Percentiles rank a stretch among this genome's conserved stretches.
Conservation (phyloP, 1,140 invertebrate species). For the Pseudomyrmex cubaensis region DNA sequence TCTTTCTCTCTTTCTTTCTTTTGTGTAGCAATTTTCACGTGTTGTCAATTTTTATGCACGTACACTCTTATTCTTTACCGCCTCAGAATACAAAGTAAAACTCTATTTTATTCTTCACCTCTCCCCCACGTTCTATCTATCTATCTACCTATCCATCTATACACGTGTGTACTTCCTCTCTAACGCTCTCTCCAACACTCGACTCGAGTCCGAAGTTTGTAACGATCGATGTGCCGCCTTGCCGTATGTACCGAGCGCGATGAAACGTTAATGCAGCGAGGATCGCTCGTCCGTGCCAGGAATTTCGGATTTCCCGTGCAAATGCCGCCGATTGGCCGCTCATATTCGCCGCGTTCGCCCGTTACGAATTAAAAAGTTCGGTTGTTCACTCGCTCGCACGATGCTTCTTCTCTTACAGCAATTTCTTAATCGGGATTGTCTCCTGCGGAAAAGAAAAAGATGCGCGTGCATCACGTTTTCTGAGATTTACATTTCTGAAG, state of each 20-base stretch:
- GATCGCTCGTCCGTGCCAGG: conserved; percentile 73
- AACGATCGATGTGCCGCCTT: conserved; percentile 76
- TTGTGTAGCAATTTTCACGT: conserved; percentile 11
- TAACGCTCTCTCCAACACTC: conserved; percentile 51
- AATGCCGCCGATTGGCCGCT: conserved; percentile 50
- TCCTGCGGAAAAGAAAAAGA: background rate
- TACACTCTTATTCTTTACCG: conserved; percentile 34
- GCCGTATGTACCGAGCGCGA: conserved; percentile 71
- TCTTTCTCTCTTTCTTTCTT: background rate
- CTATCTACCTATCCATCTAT: conserved; percentile 20
- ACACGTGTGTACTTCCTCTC: background rate
- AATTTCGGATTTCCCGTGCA: conserved; percentile 72
- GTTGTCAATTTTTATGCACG: conserved; percentile 22
- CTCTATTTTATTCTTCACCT: conserved; percentile 21
- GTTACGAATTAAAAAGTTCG: conserved; percentile 66
- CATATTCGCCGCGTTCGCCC: conserved; percentile 50
- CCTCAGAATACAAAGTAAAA: conserved; percentile 42
- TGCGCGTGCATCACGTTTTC: background rate
- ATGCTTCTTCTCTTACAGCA: background rate
- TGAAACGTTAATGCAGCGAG: conserved; percentile 77
- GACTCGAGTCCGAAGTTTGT: conserved; percentile 72
- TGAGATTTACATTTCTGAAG: background rate
- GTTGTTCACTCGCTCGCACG: conserved; percentile 5
- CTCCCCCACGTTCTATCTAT: background rate
- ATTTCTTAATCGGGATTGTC: conserved; percentile 38